Conservation (phyloP, 2,113 vertebrate species). For the Nothobranchius furzeri region DNA sequence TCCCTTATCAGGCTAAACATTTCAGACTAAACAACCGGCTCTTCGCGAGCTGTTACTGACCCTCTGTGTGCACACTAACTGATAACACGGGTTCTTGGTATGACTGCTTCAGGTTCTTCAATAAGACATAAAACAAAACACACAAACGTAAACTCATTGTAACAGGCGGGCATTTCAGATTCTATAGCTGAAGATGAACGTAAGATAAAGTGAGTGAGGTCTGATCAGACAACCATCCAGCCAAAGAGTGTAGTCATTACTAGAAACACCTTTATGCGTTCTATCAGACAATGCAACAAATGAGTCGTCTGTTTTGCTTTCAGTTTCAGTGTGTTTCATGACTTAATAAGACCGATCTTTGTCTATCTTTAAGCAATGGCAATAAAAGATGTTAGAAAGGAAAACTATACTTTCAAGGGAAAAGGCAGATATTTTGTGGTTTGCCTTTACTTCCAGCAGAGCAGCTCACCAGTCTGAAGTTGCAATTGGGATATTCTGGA, state of each 20-base stretch:
- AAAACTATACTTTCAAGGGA: too few relatives aligned
- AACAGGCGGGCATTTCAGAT: conserved; percentile 15
- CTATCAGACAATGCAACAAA: conserved; percentile 16
- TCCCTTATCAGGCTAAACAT: conserved; percentile 28
- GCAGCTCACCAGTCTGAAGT: too few relatives aligned
- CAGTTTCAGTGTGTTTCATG: background rate
- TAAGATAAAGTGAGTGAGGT: conserved; percentile 18
- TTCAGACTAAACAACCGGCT: conserved; percentile 36
- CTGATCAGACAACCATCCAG: conserved; percentile 12
- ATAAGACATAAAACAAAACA: conserved; percentile 16
- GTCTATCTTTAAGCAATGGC: too few relatives aligned
- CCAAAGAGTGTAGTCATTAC: background rate
- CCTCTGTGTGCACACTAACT: conserved; percentile 33
- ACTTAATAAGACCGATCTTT: background rate
- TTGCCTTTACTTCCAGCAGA: too few relatives aligned
- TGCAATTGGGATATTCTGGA: too few relatives aligned
- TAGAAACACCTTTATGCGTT: conserved; percentile 14
- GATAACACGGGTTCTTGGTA: conserved; percentile 35
- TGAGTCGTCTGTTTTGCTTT: conserved; percentile 15
- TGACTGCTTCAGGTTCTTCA: background rate
- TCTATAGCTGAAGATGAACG: conserved; percentile 15
- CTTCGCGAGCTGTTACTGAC: conserved; percentile 49
- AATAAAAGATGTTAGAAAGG: too few relatives aligned
- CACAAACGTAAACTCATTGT: background rate
- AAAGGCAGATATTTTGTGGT: too few relatives aligned